Percentiles rank a stretch among this genome's conserved stretches.
phyloP scores from a whole-genome alignment of 2,113 vertebrate genomes.

The Odocoileus hemionus region DNA sequence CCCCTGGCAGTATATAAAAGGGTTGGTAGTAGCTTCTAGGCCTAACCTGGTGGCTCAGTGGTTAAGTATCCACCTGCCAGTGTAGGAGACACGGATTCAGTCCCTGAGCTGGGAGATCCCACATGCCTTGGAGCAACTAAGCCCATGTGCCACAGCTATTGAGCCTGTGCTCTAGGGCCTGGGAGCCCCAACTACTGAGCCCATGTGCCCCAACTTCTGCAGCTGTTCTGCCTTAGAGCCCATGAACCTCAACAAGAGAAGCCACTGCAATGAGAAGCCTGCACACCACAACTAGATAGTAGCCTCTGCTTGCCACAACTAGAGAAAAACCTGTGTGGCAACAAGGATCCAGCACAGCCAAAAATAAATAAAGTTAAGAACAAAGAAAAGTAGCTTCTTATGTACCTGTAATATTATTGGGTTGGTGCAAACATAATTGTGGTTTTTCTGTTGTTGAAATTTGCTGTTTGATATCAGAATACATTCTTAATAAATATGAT shows the following conservation, averaged over 20 bases:
- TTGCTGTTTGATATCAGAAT: not conserved
- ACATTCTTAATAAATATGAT: not conserved
- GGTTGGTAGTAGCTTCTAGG: not conserved
- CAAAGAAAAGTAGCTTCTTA: not conserved
- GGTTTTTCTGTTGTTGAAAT: not conserved
- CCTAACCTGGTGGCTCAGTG: not conserved
- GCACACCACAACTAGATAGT: not conserved
- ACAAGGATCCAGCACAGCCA: not conserved
- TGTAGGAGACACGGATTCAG: not conserved
- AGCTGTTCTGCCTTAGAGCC: not conserved
- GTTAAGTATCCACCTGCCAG: not conserved
- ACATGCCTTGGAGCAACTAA: not conserved
- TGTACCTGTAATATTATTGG: not conserved
- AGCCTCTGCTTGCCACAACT: not conserved
- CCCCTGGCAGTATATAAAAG: not conserved
- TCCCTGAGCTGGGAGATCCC: not conserved
- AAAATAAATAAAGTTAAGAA: not conserved
- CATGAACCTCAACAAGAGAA: not conserved
- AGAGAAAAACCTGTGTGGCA: not conserved
- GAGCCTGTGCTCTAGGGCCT: not conserved
- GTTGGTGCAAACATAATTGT: not conserved
- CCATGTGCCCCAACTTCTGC: not conserved
- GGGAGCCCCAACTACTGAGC: not conserved
- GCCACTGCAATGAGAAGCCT: not conserved
- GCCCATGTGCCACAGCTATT: not conserved